phyloP scores from a whole-genome alignment of 2,888 invertebrate genomes.

The Drosophila helvetica region DNA sequence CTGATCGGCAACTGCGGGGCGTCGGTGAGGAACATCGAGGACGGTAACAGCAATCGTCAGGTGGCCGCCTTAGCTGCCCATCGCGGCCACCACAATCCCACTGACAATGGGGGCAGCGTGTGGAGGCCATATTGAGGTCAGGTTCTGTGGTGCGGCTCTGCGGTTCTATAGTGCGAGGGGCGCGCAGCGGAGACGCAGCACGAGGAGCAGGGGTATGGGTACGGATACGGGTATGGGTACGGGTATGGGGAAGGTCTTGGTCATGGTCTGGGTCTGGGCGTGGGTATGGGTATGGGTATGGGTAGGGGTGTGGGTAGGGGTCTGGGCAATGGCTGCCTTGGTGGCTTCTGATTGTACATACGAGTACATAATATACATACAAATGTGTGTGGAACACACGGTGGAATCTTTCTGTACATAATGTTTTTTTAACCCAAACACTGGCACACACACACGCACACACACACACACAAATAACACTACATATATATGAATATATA shows the following conservation, averaged over 20 bases:
- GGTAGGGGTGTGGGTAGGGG: constrained; percentile 25
- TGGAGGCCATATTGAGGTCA: constrained; percentile 90
- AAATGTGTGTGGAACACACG: neutral
- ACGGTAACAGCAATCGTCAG: constrained; percentile 83
- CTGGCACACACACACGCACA: neutral
- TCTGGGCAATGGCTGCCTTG: constrained; percentile 19
- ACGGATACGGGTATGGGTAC: constrained; percentile 28
- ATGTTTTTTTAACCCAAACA: constrained; percentile 30
- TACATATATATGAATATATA: neutral
- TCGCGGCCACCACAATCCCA: constrained; percentile 84
- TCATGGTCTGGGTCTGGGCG: neutral
- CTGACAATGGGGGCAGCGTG: constrained; percentile 87
- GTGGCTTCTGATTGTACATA: constrained; percentile 43
- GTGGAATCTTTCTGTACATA: constrained; percentile 48
- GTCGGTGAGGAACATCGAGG: constrained; percentile 83
- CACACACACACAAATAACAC: neutral
- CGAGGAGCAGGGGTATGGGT: constrained; percentile 37
- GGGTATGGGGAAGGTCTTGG: constrained; percentile 8
- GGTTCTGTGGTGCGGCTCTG: constrained; percentile 83
- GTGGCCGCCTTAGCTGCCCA: constrained; percentile 83
- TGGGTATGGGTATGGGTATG: constrained; percentile 19
- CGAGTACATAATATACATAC: neutral
- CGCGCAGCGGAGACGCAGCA: constrained; percentile 64
- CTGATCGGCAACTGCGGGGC: constrained; percentile 84
- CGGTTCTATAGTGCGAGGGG: constrained; percentile 82